Conservation (phyloP, 2,113 vertebrate species). For the Calonectris borealis region DNA sequence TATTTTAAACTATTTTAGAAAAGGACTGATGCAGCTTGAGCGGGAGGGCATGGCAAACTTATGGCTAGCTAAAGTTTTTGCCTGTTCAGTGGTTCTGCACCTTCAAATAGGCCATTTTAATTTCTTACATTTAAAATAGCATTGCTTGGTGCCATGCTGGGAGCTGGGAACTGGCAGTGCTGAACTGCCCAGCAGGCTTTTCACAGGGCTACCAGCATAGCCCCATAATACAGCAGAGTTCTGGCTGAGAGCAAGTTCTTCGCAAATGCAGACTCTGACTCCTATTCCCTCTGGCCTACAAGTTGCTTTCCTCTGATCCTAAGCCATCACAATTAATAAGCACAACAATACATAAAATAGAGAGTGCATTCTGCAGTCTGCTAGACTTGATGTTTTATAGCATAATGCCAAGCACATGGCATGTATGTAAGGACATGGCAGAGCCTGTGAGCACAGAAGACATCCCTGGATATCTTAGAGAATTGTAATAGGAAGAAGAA, state of each 20-base stretch:
- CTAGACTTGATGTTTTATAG: not conserved
- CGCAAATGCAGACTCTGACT: not conserved
- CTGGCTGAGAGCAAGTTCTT: not conserved
- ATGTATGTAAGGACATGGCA: not conserved
- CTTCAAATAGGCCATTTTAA: not conserved
- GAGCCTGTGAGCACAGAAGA: not conserved
- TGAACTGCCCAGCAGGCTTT: not conserved
- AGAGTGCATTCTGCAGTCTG: not conserved
- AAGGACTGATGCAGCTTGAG: not conserved
- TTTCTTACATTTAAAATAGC: not conserved
- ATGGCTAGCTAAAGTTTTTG: not conserved
- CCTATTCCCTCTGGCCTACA: not conserved
- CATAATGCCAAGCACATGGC: not conserved
- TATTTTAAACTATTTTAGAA: not conserved
- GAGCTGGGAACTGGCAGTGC: not conserved
- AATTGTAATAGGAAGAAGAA: not conserved
- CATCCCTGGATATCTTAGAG: not conserved
- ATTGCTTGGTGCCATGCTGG: not conserved
- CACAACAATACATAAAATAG: not conserved
- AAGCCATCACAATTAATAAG: not conserved
- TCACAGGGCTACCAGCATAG: rapidly evolving
- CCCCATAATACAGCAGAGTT: not conserved
- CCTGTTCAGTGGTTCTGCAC: not conserved
- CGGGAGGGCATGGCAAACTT: not conserved
- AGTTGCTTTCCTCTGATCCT: not conserved